These are phyloP conservation scores for Phymanthus crucifer DNA, from an alignment of 92 coral and sea anemone species.

Conservation along the genomic window DNA sequence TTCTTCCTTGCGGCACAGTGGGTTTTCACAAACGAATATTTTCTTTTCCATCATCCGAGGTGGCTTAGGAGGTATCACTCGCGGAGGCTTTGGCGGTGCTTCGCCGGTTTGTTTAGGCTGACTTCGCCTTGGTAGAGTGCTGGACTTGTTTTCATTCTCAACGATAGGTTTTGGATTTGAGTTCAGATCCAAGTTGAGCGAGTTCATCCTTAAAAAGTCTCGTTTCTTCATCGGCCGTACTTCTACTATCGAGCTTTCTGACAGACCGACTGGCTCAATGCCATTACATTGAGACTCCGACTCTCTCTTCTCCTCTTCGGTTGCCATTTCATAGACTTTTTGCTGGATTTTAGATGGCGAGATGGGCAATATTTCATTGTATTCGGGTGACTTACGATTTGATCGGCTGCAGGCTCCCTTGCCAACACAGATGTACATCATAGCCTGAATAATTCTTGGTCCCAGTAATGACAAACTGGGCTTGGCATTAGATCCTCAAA, in stretches of 20 bases:
- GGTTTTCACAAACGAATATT: constrained; percentile 84
- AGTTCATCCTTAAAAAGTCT: constrained; percentile 34
- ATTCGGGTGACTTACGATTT: constrained; percentile 81
- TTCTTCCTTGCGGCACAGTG: constrained; percentile 85
- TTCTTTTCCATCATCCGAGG: constrained; percentile 95
- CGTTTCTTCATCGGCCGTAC: background rate
- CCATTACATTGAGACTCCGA: constrained; percentile 42
- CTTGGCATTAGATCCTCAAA: constrained; percentile 4
- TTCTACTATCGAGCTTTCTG: constrained; percentile 40
- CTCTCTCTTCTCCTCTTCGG: constrained; percentile 34
- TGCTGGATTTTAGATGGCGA: constrained; percentile 62
- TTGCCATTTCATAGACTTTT: constrained; percentile 37
- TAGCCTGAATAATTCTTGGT: background rate
- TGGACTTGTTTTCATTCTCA: constrained; percentile 58
- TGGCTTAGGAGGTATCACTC: constrained; percentile 92
- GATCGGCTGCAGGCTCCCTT: constrained; percentile 66
- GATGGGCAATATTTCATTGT: constrained; percentile 76
- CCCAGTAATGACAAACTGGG: background rate
- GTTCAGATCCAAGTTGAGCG: constrained; percentile 64
- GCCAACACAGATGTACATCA: constrained; percentile 85
- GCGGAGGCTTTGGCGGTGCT: constrained; percentile 89
- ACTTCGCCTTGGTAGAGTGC: constrained; percentile 75
- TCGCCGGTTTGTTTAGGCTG: constrained; percentile 45
- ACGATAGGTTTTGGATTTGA: constrained; percentile 43
- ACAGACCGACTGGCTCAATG: constrained; percentile 27